Percentiles rank a stretch among this genome's conserved stretches.
phyloP scores from a whole-genome alignment of 2,797 vertebrate genomes.

The Todus mexicanus region DNA sequence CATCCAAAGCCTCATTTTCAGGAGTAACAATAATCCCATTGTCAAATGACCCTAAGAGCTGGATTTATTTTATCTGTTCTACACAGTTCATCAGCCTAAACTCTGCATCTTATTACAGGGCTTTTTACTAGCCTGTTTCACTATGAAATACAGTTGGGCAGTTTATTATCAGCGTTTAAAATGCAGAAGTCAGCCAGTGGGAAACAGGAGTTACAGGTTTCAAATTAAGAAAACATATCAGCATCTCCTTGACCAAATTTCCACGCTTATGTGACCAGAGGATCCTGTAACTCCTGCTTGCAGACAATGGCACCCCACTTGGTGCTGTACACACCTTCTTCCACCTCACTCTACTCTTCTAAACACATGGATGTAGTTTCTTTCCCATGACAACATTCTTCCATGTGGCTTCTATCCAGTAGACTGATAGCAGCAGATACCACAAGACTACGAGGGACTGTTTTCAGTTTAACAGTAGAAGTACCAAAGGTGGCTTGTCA shows the following conservation, averaged over 20 bases:
- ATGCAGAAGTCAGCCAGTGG: background rate
- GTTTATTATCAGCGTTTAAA: background rate
- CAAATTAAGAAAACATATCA: background rate
- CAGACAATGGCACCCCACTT: background rate
- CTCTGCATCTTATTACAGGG: slow-evolving; percentile 60
- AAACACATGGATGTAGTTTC: background rate
- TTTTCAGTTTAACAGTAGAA: background rate
- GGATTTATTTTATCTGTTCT: slow-evolving; percentile 57
- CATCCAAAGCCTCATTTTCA: slow-evolving; percentile 29
- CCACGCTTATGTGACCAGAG: background rate
- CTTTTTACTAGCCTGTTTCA: slow-evolving; percentile 31
- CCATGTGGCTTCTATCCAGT: background rate
- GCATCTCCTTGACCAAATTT: background rate
- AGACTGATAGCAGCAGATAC: background rate
- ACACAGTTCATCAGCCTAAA: slow-evolving; percentile 66
- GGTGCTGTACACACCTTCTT: background rate
- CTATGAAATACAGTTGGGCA: background rate
- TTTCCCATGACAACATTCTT: background rate
- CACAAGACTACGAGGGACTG: background rate
- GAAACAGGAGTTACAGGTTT: background rate
- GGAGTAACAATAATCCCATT: slow-evolving; percentile 58
- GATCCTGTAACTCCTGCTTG: background rate
- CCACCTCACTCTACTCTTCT: background rate
- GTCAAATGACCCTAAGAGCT: slow-evolving; percentile 56
- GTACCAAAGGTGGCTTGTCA: background rate